Evolutionary conservation across 2,113 vertebrate genomes (phyloP).

Genomic region (Lophochroa leadbeateri): DNA sequence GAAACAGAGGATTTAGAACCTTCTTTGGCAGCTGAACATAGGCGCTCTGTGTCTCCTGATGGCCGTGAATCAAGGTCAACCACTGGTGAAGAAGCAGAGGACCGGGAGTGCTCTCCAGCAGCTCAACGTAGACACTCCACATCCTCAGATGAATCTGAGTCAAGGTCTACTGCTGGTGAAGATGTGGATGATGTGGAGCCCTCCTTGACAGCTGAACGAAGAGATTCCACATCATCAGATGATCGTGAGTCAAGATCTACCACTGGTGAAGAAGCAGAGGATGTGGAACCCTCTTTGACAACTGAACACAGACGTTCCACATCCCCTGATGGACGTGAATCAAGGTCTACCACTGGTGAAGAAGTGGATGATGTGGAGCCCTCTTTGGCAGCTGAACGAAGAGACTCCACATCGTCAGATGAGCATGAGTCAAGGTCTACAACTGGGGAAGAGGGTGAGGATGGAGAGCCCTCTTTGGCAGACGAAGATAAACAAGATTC

Average conservation of each 20-base stretch:
- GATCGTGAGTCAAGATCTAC: constrained; percentile 43
- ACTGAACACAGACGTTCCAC: constrained; percentile 70
- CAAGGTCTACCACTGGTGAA: constrained; percentile 24
- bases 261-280: not conserved
- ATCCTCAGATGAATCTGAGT: constrained; percentile 69
- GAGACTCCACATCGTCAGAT: constrained; percentile 70
- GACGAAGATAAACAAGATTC: constrained; percentile 72
- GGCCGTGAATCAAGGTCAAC: constrained; percentile 54
- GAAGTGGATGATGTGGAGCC: constrained; percentile 17
- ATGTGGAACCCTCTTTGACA: constrained; percentile 59
- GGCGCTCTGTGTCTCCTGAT: constrained; percentile 73
- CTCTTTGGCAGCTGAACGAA: constrained; percentile 14
- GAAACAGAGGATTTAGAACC: constrained; percentile 62
- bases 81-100: constrained; percentile 40
- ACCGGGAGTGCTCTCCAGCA: constrained; percentile 60
- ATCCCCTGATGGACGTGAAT: constrained; percentile 64
- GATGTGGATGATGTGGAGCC: constrained; percentile 39
- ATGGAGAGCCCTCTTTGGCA: constrained; percentile 60
- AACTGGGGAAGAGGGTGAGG: constrained; percentile 3
- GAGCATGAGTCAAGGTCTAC: constrained; percentile 51
- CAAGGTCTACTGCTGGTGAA: constrained; percentile 51
- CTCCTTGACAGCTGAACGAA: constrained; percentile 18
- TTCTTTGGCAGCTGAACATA: constrained; percentile 67
- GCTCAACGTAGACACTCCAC: constrained; percentile 74
- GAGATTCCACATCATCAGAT: constrained; percentile 2